Evolutionary conservation across 2,113 vertebrate genomes (phyloP).

Genomic region (Centropus bengalensis): DNA sequence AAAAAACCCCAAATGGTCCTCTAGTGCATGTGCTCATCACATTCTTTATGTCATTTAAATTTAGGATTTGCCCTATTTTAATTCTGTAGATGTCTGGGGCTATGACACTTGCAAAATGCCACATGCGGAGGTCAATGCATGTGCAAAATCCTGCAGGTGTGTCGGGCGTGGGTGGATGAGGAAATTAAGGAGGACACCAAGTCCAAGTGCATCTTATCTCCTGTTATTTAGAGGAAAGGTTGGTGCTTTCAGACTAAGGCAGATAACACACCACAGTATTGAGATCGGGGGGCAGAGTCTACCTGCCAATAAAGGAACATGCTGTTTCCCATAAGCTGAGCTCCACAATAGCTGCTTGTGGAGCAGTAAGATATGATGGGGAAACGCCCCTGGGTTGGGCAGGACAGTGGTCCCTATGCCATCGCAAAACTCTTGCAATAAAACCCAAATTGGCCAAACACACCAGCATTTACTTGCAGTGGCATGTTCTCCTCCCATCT

Average conservation of each 20-base stretch:
- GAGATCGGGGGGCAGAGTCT: neutral
- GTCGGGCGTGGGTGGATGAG: neutral
- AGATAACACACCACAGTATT: neutral
- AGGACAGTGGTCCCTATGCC: neutral
- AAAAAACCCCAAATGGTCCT: neutral
- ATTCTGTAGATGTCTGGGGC: neutral
- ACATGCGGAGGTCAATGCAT: fast-evolving
- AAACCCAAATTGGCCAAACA: neutral
- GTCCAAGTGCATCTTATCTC: neutral
- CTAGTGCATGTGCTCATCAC: neutral
- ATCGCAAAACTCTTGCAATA: fast-evolving
- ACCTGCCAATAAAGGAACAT: neutral
- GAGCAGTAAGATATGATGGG: neutral
- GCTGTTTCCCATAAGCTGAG: neutral
- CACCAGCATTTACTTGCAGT: fast-evolving
- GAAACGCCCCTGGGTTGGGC: neutral
- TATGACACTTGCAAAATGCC: neutral
- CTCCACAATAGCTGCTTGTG: fast-evolving
- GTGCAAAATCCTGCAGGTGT: neutral
- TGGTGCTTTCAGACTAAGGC: neutral
- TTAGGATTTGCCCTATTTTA: neutral
- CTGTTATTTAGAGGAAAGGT: neutral
- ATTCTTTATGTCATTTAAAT: neutral
- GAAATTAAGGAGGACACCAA: neutral
- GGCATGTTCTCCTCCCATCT: neutral